Conservation (phyloP, 2,888 invertebrate genomes). For the Oeneis ivallda region DNA sequence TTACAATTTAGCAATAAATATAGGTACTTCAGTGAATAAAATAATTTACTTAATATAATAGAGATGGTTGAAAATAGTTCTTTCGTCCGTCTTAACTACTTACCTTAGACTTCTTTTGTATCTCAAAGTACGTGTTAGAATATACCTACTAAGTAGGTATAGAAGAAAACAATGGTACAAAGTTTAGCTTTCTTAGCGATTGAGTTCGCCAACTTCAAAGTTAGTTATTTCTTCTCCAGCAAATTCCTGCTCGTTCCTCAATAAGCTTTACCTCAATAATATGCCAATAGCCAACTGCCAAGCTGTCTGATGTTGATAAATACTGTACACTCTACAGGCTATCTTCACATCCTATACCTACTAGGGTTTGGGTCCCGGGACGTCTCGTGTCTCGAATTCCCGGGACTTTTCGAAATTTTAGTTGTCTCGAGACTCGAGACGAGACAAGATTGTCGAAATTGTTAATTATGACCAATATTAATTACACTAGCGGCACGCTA, state of each 20-base stretch:
- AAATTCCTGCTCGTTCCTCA: slow-evolving; percentile 17
- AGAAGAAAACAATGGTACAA: slow-evolving; percentile 72
- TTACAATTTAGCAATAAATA: no score
- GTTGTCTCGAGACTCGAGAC: no score
- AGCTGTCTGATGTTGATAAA: slow-evolving; percentile 26
- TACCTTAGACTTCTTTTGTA: slow-evolving; percentile 28
- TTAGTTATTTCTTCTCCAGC: slow-evolving; percentile 69
- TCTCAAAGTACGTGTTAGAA: slow-evolving; percentile 38
- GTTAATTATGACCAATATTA: no score
- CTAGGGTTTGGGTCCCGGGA: no score
- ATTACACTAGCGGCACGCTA: no score
- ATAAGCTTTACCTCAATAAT: slow-evolving; percentile 21
- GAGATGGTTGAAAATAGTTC: neutral
- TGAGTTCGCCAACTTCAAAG: slow-evolving; percentile 75
- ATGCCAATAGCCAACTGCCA: slow-evolving; percentile 32
- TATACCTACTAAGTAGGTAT: slow-evolving; percentile 53
- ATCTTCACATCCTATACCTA: neutral
- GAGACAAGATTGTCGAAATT: no score
- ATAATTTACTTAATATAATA: no score
- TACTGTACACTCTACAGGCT: no score
- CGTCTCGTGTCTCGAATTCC: no score
- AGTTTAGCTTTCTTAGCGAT: slow-evolving; percentile 69
- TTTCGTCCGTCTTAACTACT: slow-evolving; percentile 12
- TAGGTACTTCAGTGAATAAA: no score
- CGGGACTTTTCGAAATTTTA: no score